Percentiles rank a stretch among this genome's conserved stretches.
Evolutionary conservation across 2,888 invertebrate genomes (phyloP).

Genomic region (Galerucella nymphaeae): DNA sequence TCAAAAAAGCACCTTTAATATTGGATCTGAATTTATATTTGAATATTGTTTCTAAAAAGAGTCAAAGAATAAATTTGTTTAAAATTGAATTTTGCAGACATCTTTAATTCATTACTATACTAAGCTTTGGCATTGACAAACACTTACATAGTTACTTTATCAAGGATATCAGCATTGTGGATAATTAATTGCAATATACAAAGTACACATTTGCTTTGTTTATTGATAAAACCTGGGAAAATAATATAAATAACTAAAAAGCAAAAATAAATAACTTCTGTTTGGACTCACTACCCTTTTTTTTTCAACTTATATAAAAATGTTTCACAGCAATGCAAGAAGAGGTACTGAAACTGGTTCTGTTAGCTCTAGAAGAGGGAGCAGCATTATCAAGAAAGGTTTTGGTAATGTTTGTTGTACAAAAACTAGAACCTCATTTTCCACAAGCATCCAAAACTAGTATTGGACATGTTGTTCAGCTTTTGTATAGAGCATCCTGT

Average conservation of each 20-base stretch:
- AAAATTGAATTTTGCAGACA: background rate
- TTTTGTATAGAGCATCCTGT: constrained; percentile 96
- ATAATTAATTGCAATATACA: background rate
- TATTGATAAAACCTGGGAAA: no score
- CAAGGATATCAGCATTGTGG: constrained; percentile 1
- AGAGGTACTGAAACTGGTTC: constrained; percentile 93
- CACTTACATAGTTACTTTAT: background rate
- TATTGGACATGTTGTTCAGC: constrained; percentile 98
- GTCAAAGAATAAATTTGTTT: no score
- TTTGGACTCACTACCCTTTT: background rate
- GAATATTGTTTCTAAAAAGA: no score
- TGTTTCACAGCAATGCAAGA: constrained; percentile 89
- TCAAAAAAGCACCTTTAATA: no score
- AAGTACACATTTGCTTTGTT: background rate
- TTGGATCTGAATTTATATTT: no score
- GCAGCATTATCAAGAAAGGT: constrained; percentile 93
- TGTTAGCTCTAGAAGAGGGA: constrained; percentile 94
- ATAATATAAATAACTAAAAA: background rate
- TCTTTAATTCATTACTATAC: background rate
- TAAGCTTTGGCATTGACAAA: background rate
- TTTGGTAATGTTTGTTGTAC: constrained; percentile 98
- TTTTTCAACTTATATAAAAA: background rate
- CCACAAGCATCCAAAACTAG: constrained; percentile 98
- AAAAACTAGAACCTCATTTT: constrained; percentile 93
- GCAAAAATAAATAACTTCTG: background rate